A percentile compares a stretch with the other conserved stretches of the same genome.
Conservation (phyloP, 2,113 vertebrate genomes). For the Sphaerodactylus townsendi region DNA sequence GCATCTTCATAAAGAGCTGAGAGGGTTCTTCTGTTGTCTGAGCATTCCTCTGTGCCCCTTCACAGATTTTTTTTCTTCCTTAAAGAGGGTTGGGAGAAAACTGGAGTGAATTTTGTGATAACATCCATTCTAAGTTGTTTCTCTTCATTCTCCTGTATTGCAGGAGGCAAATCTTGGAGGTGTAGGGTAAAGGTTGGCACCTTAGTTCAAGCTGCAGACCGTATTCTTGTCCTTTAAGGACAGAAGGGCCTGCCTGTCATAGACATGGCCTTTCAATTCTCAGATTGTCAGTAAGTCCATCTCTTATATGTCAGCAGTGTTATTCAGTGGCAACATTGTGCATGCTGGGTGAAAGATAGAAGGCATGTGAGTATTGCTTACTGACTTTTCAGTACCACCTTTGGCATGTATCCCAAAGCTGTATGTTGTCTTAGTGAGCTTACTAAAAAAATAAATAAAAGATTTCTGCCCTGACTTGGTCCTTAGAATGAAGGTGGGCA, state of each 20-base stretch:
- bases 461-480: neutral
- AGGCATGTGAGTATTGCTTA: conserved; percentile 7
- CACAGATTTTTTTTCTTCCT: neutral
- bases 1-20: conserved; percentile 47
- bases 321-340: conserved; percentile 1
- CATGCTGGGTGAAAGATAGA: neutral
- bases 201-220: neutral
- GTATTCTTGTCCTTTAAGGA: neutral
- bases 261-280: conserved; percentile 19
- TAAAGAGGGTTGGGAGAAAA: conserved; percentile 8
- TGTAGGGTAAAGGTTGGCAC: neutral
- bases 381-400: neutral
- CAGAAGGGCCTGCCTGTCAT: conserved; percentile 3
- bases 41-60: neutral
- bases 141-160: neutral
- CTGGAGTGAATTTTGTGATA: neutral
- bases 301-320: neutral
- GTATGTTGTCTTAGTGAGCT: neutral
- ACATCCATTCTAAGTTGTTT: neutral
- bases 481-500: neutral
- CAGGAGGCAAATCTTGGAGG: neutral
- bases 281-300: neutral
- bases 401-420: neutral
- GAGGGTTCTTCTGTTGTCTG: conserved; percentile 44
- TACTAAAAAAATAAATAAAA: neutral